Evolutionary conservation across 2,888 invertebrate genomes (phyloP), one percentile per base, ranked within the genome.

Genomic region (Toxonevra muliebris): DNA sequence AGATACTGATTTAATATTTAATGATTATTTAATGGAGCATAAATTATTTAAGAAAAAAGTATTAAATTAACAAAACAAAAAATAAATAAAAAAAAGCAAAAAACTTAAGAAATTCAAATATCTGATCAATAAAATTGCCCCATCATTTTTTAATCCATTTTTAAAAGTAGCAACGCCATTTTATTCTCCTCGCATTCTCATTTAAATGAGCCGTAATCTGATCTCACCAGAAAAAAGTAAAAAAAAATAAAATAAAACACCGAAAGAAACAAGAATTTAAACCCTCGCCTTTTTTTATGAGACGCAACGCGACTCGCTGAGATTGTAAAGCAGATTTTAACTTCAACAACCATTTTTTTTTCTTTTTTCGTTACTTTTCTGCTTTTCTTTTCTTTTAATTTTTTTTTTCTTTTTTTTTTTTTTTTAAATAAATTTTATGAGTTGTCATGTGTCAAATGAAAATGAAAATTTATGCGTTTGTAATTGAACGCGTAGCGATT

Each of bases 371-470:
- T 66, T 43, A 59, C 62, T 45, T 43, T 13, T 13, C 40, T 43
- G n/a, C 55, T 60, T 45, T 17, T 54, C 42, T 17, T 40, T 3
- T 41, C 20, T 50, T 15, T 63, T 42, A 43, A 55, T 2, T 67
- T 50, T 57, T 65, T 54, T 60, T 59, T 61, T 50, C 52, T 65
- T 54, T 60, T 59, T 61, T 57, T 42, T 63, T 12, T 69, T 17
- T 53, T 66, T 72, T 67, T 63, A 69, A 69, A 55, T 59, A 69
- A 77, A 76, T 82, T 81, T 83, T 79, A 82, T 82, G 78, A 76
- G 77, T 79, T 82, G 82, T 83, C 83, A 83, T 80, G 79, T 83
- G 84, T 84, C 83, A 82, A 82, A 82, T 82, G 81, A 80, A 80
- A 82, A 81, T 79, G 77, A 76, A 75, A 81, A 83, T 83, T 84